phyloP scores from a whole-genome alignment of 2,113 vertebrate genomes.

The Herpetotheres cachinnans region DNA sequence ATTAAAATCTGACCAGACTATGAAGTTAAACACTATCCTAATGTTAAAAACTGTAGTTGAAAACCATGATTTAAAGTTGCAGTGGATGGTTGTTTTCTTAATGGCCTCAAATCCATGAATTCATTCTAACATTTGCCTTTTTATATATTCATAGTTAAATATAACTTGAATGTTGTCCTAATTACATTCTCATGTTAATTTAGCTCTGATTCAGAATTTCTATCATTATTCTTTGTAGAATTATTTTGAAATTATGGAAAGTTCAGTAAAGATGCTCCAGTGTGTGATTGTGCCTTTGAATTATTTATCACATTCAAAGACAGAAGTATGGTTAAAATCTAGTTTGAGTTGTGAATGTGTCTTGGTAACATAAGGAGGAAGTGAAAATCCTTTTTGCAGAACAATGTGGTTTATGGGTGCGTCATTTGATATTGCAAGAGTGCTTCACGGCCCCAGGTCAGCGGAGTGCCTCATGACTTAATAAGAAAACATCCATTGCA shows the following conservation, averaged over 20 bases:
- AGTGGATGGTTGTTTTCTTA: neutral
- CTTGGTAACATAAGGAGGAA: neutral
- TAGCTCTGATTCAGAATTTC: conserved; percentile 53
- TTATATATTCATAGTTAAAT: conserved; percentile 62
- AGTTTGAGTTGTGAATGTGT: conserved; percentile 54
- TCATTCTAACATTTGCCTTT: conserved; percentile 33
- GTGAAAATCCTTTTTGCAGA: neutral
- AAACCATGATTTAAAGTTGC: neutral
- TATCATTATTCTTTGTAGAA: conserved; percentile 56
- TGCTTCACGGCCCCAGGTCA: rapidly evolving
- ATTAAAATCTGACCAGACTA: neutral
- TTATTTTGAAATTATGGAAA: conserved; percentile 52
- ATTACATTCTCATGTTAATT: conserved; percentile 68
- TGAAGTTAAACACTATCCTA: neutral
- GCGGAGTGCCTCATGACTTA: neutral
- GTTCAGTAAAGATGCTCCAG: conserved; percentile 42
- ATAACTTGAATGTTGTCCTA: conserved; percentile 61
- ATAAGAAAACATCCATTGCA: neutral
- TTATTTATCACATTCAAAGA: conserved; percentile 60
- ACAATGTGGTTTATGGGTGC: neutral
- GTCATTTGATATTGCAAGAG: neutral
- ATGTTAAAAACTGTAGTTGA: neutral
- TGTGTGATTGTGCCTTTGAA: conserved; percentile 57
- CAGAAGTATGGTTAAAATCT: conserved; percentile 39
- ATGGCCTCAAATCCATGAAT: conserved; percentile 26